phyloP scores from a whole-genome alignment of 2,113 vertebrate genomes.

The Hymenochirus boettgeri region DNA sequence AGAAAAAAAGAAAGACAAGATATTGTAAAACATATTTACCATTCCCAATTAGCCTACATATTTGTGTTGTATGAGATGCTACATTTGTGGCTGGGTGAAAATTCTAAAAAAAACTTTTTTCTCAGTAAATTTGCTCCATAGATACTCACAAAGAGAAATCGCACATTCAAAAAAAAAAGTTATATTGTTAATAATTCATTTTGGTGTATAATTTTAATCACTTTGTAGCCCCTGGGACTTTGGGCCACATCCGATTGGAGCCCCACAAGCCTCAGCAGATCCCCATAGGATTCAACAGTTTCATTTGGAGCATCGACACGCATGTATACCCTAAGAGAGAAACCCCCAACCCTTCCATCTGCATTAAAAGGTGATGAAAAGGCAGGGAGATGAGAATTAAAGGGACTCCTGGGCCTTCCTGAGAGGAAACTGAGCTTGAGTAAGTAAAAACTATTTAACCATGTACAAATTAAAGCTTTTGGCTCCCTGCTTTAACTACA shows the following conservation, averaged over 20 bases:
- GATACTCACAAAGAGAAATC: too few species aligned
- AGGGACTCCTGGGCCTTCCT: conserved; percentile 90
- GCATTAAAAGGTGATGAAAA: conserved; percentile 84
- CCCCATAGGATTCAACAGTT: conserved; percentile 93
- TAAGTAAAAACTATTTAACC: conserved; percentile 51
- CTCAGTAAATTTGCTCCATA: too few species aligned
- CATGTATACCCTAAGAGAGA: conserved; percentile 90
- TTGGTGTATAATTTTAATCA: too few species aligned
- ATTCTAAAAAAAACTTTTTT: too few species aligned
- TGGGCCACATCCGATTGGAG: conserved; percentile 96
- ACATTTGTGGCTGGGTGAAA: too few species aligned
- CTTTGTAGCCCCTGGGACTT: conserved; percentile 90
- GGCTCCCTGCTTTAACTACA: conserved; percentile 22
- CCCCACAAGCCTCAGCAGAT: conserved; percentile 97
- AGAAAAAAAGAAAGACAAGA: too few species aligned
- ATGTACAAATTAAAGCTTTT: not conserved
- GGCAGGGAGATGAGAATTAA: conserved; percentile 87
- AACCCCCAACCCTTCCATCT: conserved; percentile 86
- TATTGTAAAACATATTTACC: too few species aligned
- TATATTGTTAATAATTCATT: too few species aligned
- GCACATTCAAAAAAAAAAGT: too few species aligned
- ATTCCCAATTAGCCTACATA: too few species aligned
- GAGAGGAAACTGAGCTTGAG: conserved; percentile 97
- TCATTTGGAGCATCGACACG: conserved; percentile 94
- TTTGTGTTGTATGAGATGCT: too few species aligned